Evolutionary conservation across 1,140 invertebrate species (phyloP).

Genomic region (Sminthurinus signatus): DNA sequence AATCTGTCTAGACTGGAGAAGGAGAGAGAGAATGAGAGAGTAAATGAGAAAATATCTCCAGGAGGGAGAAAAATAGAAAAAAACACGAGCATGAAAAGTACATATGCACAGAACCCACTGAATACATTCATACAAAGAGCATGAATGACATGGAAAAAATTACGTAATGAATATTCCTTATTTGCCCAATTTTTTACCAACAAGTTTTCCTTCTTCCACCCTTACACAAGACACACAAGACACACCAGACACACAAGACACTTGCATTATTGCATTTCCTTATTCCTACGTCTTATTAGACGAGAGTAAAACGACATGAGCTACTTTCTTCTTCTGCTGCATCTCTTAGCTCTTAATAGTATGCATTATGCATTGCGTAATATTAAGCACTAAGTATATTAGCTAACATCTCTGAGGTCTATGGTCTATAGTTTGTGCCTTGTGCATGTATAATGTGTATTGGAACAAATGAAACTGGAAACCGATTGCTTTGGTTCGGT

Average conservation of each 20-base stretch:
- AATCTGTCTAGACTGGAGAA: not conserved
- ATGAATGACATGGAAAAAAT: conserved; percentile 36
- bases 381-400: no score
- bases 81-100: no score
- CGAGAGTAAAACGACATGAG: not conserved
- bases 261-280: conserved; percentile 20
- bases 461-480: no score
- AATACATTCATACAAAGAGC: no score
- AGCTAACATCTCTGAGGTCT: no score
- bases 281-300: not conserved
- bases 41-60: no score
- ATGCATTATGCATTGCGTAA: no score
- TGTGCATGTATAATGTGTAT: no score
- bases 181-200: conserved; percentile 27
- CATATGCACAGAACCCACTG: no score
- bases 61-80: no score
- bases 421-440: no score
- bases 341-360: not conserved
- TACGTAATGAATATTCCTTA: conserved; percentile 39
- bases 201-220: not conserved
- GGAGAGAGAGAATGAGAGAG: conserved; percentile 7
- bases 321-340: not conserved
- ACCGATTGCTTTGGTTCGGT: conserved; percentile 31
- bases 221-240: no score
- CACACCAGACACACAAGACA: not conserved